Evolutionary conservation across 2,113 vertebrate species (phyloP).

Genomic region (Melanerpes formicivorus): DNA sequence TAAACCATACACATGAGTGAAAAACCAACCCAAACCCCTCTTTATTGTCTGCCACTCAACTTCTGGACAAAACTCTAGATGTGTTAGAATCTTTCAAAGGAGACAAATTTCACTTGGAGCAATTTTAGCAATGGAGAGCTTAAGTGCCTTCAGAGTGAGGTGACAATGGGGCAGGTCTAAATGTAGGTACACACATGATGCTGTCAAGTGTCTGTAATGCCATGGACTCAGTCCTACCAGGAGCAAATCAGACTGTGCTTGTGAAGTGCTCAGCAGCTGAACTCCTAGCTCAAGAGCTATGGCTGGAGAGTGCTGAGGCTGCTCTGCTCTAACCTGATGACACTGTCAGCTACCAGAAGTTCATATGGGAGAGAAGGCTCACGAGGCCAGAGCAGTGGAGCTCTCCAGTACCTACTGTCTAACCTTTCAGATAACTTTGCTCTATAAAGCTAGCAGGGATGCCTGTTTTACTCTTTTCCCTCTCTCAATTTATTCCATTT

Average conservation of each 20-base stretch:
- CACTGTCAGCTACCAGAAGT: not conserved
- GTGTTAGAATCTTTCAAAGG: not conserved
- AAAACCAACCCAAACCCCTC: not conserved
- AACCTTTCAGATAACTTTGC: not conserved
- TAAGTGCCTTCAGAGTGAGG: not conserved
- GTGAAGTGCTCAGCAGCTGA: not conserved
- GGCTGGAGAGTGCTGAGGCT: not conserved
- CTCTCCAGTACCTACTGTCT: not conserved
- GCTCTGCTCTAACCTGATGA: not conserved
- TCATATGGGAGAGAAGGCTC: not conserved
- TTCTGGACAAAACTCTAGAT: not conserved
- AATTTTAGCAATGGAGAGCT: not conserved
- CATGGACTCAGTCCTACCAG: not conserved
- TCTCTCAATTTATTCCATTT: conserved; percentile 25
- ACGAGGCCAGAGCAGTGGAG: not conserved
- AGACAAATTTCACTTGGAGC: not conserved
- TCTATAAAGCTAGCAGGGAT: not conserved
- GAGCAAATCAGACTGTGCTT: not conserved
- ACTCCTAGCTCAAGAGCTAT: not conserved
- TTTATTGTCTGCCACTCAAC: not conserved
- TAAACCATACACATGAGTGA: not conserved
- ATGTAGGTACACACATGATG: not conserved
- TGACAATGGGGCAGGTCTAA: not conserved
- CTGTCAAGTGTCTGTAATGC: not conserved
- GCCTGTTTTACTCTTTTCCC: not conserved